Evolutionary conservation across 2,888 invertebrate genomes (phyloP).

Genomic region (Melipona beecheii): DNA sequence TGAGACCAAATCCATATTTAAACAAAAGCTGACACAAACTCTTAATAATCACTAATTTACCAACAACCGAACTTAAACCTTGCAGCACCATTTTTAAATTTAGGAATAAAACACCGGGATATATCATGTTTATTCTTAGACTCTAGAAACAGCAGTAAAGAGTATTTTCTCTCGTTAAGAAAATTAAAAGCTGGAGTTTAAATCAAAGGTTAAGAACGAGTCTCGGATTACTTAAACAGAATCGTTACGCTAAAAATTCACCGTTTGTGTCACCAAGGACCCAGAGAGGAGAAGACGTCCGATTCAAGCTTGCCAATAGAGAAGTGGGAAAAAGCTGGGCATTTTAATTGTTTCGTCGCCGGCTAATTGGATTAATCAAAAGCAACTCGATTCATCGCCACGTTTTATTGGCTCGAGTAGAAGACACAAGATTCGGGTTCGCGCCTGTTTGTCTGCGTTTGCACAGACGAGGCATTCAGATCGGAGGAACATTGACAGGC

Average conservation of each 20-base stretch:
- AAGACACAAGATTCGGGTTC: conserved; percentile 31
- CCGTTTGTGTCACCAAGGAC: neutral
- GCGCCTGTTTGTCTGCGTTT: conserved; percentile 36
- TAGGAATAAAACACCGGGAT: too few relatives aligned
- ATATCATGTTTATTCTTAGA: too few relatives aligned
- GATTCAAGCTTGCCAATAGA: neutral
- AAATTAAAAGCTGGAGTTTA: too few relatives aligned
- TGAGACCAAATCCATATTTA: neutral
- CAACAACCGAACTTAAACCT: neutral
- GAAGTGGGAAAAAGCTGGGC: neutral
- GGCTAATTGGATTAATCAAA: conserved; percentile 47
- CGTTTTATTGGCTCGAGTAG: conserved; percentile 29
- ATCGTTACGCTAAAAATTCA: too few relatives aligned
- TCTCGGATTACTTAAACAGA: too few relatives aligned
- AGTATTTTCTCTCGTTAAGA: too few relatives aligned
- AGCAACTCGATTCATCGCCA: conserved; percentile 16
- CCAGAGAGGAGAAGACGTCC: neutral
- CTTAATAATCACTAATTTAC: too few relatives aligned
- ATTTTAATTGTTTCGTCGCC: conserved; percentile 42
- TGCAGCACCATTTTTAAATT: neutral
- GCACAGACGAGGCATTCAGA: conserved; percentile 9
- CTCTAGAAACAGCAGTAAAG: too few relatives aligned
- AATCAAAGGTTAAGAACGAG: too few relatives aligned
- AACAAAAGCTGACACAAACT: neutral
- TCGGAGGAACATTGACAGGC: neutral